phyloP scores from a whole-genome alignment of 1,140 invertebrate genomes.

The Hermatobates lingyangjiaoensis region DNA sequence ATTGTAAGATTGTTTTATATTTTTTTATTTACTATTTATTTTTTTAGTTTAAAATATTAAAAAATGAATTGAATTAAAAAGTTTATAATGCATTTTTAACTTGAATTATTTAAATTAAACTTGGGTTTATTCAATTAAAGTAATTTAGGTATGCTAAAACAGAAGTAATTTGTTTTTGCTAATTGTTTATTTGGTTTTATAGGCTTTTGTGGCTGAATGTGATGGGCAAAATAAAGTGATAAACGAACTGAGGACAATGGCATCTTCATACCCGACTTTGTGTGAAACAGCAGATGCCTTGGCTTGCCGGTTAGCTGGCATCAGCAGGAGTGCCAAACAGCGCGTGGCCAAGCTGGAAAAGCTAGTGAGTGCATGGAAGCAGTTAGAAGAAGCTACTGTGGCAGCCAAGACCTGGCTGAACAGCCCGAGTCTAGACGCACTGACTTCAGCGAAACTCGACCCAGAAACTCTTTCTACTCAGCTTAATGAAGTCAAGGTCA shows the following conservation, averaged over 20 bases:
- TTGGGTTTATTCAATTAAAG: no score
- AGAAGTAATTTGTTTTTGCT: no score
- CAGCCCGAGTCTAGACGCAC: slow-evolving; percentile 32
- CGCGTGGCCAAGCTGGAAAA: slow-evolving; percentile 56
- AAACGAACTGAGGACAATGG: slow-evolving; percentile 49
- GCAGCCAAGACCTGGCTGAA: slow-evolving; percentile 54
- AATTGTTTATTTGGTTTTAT: slow-evolving; percentile 8
- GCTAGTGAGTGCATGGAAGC: slow-evolving; percentile 58
- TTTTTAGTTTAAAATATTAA: no score
- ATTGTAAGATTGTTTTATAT: no score
- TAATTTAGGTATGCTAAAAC: no score
- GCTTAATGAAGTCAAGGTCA: slow-evolving; percentile 41
- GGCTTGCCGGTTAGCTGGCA: slow-evolving; percentile 52
- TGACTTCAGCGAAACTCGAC: slow-evolving; percentile 36
- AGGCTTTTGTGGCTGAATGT: slow-evolving; percentile 29
- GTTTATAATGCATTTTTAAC: no score
- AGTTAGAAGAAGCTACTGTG: slow-evolving; percentile 48
- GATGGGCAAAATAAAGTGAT: slow-evolving; percentile 28
- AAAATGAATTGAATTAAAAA: no score
- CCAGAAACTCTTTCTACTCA: slow-evolving; percentile 50
- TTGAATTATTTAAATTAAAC: no score
- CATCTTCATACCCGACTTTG: slow-evolving; percentile 22
- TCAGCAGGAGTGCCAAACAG: slow-evolving; percentile 52
- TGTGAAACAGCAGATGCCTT: slow-evolving; percentile 61
- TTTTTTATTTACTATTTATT: no score